A percentile compares a stretch with the other conserved stretches of the same genome.
These are phyloP conservation scores for Amiota minor DNA, from an alignment of 2,888 invertebrate genomes.

Conservation along the genomic window DNA sequence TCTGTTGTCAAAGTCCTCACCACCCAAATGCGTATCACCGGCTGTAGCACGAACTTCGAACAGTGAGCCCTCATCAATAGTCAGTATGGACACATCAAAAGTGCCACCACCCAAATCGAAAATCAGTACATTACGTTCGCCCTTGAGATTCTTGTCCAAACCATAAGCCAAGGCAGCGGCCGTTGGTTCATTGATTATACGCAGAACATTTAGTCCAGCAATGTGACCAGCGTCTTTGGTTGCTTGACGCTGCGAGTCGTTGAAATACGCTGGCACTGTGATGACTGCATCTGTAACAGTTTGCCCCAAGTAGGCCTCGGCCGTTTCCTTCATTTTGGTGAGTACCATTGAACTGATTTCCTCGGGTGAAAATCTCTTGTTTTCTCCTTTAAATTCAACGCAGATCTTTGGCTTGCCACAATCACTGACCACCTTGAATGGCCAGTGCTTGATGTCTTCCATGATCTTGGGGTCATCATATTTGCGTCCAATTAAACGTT, in stretches of 20 bases:
- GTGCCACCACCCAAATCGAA: conserved; percentile 83
- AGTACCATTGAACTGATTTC: conserved; percentile 95
- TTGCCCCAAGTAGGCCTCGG: too few relatives aligned
- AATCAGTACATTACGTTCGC: conserved; percentile 87
- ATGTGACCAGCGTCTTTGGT: conserved; percentile 95
- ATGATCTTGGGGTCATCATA: conserved; percentile 91
- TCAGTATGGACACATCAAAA: conserved; percentile 95
- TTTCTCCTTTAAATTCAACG: conserved; percentile 90
- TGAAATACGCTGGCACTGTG: too few relatives aligned
- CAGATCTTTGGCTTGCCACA: conserved; percentile 80
- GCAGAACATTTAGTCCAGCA: conserved; percentile 89
- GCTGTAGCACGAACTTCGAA: conserved; percentile 95
- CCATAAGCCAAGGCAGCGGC: conserved; percentile 88
- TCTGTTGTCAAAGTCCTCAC: too few relatives aligned
- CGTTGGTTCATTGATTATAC: conserved; percentile 78
- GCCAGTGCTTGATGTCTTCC: conserved; percentile 94
- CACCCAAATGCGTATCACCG: conserved; percentile 77
- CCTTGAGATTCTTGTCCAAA: conserved; percentile 86
- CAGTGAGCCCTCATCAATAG: conserved; percentile 90
- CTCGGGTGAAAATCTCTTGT: conserved; percentile 89
- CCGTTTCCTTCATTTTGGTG: conserved; percentile 88
- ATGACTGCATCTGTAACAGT: too few relatives aligned
- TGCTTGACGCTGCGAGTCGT: conserved; percentile 72
- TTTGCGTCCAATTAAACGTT: conserved; percentile 93
- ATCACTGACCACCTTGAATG: conserved; percentile 89